phyloP scores from a whole-genome alignment of 2,113 vertebrate species.

The Paralichthys olivaceus region DNA sequence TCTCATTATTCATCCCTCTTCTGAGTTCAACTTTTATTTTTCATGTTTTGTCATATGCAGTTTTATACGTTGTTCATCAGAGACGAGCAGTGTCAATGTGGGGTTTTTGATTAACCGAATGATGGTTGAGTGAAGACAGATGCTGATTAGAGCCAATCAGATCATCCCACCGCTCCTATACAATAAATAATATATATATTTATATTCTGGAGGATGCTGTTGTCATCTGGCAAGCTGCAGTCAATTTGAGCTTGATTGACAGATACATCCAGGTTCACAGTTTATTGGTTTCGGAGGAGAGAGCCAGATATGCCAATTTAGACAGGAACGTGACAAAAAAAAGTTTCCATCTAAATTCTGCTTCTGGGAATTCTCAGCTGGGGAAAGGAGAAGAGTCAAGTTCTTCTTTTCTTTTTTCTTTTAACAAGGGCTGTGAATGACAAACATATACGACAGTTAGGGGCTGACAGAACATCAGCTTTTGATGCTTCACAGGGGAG shows the following conservation, averaged over 20 bases:
- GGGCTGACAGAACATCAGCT: conserved; percentile 89
- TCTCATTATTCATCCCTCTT: not conserved
- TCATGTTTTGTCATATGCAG: not conserved
- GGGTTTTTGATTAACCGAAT: not conserved
- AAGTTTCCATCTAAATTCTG: conserved; percentile 96
- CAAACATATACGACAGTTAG: conserved; percentile 92
- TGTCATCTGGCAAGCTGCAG: conserved; percentile 89
- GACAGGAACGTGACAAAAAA: conserved; percentile 91
- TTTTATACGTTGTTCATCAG: not conserved
- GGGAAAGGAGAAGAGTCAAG: conserved; percentile 83
- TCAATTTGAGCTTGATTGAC: conserved; percentile 91
- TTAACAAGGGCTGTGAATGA: conserved; percentile 92
- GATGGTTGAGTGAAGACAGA: conserved; percentile 79
- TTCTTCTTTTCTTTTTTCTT: conserved; percentile 73
- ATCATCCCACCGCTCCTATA: conserved; percentile 70
- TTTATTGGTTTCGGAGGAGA: conserved; percentile 93
- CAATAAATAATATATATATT: conserved; percentile 64
- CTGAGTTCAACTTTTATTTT: not conserved
- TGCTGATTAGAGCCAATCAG: conserved; percentile 88
- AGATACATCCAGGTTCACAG: conserved; percentile 93
- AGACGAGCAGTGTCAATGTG: not conserved
- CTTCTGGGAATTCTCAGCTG: conserved; percentile 92
- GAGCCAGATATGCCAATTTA: conserved; percentile 95
- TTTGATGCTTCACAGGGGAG: conserved; percentile 91
- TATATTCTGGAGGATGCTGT: conserved; percentile 74